phyloP scores from a whole-genome alignment of 2,888 invertebrate species.

The Xanthia togata region DNA sequence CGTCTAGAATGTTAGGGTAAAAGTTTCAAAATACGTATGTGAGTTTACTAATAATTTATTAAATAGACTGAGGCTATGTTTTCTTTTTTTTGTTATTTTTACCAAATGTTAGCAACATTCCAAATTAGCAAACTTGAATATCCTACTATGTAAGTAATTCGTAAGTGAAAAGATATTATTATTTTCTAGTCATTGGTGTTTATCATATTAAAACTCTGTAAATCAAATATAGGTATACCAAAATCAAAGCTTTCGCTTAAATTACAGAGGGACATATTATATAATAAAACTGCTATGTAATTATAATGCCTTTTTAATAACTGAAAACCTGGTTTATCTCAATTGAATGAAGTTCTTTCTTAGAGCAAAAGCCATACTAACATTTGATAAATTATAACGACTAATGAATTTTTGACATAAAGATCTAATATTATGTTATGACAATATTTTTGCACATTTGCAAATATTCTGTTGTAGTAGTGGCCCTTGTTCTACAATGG shows the following conservation, averaged over 20 bases:
- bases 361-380: constrained; percentile 60
- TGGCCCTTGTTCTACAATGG: constrained; percentile 51
- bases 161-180: constrained; percentile 52
- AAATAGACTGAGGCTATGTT: constrained; percentile 52
- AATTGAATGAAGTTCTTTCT: constrained; percentile 41
- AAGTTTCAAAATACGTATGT: constrained; percentile 18
- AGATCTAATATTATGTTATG: constrained; percentile 8
- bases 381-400: constrained; percentile 8
- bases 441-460: constrained; percentile 15
- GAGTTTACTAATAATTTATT: constrained; percentile 30
- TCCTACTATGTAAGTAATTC: constrained; percentile 30
- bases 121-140: constrained; percentile 35
- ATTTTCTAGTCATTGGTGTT: constrained; percentile 72
- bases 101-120: constrained; percentile 41
- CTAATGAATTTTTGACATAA: constrained; percentile 6
- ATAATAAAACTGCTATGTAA: constrained; percentile 59
- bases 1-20: background rate
- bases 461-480: constrained; percentile 11
- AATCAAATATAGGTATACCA: constrained; percentile 55
- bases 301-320: constrained; percentile 61
- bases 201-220: constrained; percentile 43
- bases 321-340: constrained; percentile 53
- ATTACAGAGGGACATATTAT: constrained; percentile 48
- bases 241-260: constrained; percentile 63
- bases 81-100: constrained; percentile 42